Percentiles rank a stretch among this genome's conserved stretches.
phyloP scores from a whole-genome alignment of 1,140 invertebrate species.

The Macrocentrus cingulum region DNA sequence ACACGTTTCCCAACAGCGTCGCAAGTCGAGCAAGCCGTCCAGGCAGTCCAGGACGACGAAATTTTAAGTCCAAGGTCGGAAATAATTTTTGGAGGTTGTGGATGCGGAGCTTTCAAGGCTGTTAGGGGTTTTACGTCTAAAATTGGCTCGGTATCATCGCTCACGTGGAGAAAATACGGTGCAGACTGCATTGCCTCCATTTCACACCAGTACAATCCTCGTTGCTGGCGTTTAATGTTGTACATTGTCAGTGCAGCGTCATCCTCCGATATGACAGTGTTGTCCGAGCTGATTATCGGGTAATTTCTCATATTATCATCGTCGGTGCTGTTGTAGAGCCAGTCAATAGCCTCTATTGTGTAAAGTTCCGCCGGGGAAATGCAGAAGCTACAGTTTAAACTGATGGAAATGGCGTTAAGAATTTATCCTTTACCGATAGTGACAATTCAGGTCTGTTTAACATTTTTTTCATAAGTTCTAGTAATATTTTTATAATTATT shows the following conservation, averaged over 20 bases:
- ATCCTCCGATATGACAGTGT: slow-evolving; percentile 50
- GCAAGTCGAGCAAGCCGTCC: slow-evolving; percentile 68
- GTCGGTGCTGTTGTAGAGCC: slow-evolving; percentile 50
- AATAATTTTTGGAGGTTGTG: slow-evolving; percentile 37
- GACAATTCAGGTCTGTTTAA: no score
- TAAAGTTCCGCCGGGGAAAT: slow-evolving; percentile 52
- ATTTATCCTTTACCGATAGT: no score
- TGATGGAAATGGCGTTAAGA: slow-evolving; percentile 32
- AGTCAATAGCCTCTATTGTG: slow-evolving; percentile 47
- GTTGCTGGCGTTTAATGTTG: slow-evolving; percentile 52
- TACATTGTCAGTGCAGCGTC: slow-evolving; percentile 55
- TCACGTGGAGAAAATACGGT: slow-evolving; percentile 57
- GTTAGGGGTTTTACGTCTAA: slow-evolving; percentile 38
- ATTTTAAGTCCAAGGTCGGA: slow-evolving; percentile 47
- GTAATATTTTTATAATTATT: no score
- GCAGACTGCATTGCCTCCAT: slow-evolving; percentile 48
- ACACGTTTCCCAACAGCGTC: slow-evolving; percentile 57
- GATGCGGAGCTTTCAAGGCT: slow-evolving; percentile 36
- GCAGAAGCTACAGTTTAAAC: slow-evolving; percentile 60
- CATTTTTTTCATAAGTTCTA: no score
- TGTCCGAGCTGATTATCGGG: slow-evolving; percentile 46
- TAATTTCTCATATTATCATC: slow-evolving; percentile 33
- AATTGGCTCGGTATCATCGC: slow-evolving; percentile 42
- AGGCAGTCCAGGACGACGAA: slow-evolving; percentile 61
- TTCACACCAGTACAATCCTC: slow-evolving; percentile 59